phyloP scores from a whole-genome alignment of 2,113 vertebrate genomes.

The Cryptomyrus ogoouensis region DNA sequence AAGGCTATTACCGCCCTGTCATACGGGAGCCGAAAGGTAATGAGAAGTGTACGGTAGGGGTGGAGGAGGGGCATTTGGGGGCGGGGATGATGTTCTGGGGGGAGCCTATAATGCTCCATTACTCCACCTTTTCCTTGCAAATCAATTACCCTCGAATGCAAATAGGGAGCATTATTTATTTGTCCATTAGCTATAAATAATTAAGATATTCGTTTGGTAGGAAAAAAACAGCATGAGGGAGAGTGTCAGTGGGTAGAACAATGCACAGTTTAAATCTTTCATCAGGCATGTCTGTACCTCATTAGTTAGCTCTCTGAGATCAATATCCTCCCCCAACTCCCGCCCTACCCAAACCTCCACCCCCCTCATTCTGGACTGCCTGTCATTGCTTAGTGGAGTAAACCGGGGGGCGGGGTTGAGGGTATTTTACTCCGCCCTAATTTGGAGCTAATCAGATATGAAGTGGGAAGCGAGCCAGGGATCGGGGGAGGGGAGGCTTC shows the following conservation, averaged over 20 bases:
- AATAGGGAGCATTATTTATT: constrained; percentile 56
- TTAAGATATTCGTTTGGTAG: constrained; percentile 38
- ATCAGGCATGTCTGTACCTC: constrained; percentile 47
- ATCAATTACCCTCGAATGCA: constrained; percentile 46
- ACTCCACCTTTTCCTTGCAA: constrained; percentile 34
- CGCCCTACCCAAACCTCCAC: not conserved
- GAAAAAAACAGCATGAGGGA: constrained; percentile 8
- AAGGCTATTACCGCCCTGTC: constrained; percentile 65
- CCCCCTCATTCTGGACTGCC: not conserved
- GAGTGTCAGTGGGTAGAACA: constrained; percentile 43
- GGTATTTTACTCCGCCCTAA: not conserved
- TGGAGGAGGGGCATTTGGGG: not conserved
- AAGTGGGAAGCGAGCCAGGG: not conserved
- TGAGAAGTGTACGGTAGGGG: constrained; percentile 49
- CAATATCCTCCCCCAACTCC: constrained; percentile 36
- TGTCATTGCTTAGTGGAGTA: not conserved
- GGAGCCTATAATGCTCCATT: constrained; percentile 23
- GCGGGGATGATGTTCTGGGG: constrained; percentile 28
- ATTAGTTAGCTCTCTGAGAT: constrained; percentile 51
- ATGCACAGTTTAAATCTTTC: constrained; percentile 52
- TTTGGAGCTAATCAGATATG: not conserved
- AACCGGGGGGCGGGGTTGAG: not conserved
- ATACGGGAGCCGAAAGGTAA: constrained; percentile 57
- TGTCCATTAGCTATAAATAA: constrained; percentile 55
- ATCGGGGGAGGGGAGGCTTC: not conserved